Base-by-base conservation (phyloP, 2,888 invertebrate species). In the Melanotus villosus region DNA sequence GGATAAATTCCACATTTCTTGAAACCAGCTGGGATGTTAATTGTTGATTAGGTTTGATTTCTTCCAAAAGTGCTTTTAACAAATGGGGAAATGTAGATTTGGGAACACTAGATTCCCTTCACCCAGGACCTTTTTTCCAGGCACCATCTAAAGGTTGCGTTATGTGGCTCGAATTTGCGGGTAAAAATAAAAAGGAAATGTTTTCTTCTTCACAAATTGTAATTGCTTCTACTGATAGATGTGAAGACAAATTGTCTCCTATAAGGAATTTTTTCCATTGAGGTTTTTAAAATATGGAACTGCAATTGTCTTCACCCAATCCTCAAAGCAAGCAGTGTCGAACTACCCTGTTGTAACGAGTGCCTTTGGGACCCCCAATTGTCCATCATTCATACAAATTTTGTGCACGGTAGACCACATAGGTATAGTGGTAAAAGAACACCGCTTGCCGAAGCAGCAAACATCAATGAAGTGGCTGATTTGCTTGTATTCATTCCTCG, bases 71-170 rank as follows among this genome's bases (percentile, higher is more conserved):
- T n/a, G n/a, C n/a, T n/a, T n/a, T n/a, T n/a, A n/a, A n/a, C n/a
- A n/a, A n/a, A n/a, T n/a, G n/a, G n/a, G n/a, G n/a, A n/a, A n/a
- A n/a, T n/a, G n/a, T n/a, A n/a, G n/a, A n/a, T n/a, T n/a, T n/a
- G n/a, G 72, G 65, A 56, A 74, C 65, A 38, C 16, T 41, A 30
- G 60, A 43, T 38, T 74, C 71, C n/a, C 50, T 62, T 34, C 64
- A 65, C 54, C 64, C 38, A 41, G 52, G 58, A 34, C 52, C 71
- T 43, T 69, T 57, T 52, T 77, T 78, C 73, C 74, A 69, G 10
- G 73, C 66, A 14, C 79, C 75, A 64, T 79, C 78, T 14, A 80
- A 68, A 9, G 77, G 76, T 58, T n/a, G n/a, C n/a, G n/a, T n/a
- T n/a, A n/a, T n/a, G n/a, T n/a, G n/a, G n/a, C n/a, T n/a, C n/a